These are phyloP conservation scores for Drosophila diplacantha DNA, from an alignment of 2,888 invertebrate species.

Conservation along the genomic window DNA sequence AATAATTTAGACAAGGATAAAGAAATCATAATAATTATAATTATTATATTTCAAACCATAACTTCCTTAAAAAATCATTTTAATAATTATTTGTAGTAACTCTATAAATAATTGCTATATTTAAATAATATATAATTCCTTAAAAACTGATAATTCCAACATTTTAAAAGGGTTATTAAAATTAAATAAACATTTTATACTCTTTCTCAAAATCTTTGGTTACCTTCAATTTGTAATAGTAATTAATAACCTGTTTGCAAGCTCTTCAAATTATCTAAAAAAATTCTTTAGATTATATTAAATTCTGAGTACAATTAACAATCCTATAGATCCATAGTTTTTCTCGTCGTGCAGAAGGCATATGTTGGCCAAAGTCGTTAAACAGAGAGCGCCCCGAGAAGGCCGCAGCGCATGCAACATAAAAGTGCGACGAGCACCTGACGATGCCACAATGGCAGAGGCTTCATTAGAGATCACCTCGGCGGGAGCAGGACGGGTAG, in stretches of 20 bases:
- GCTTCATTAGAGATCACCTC: slow-evolving; percentile 61
- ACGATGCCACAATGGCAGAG: slow-evolving; percentile 39
- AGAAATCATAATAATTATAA: not conserved
- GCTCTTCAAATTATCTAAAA: not conserved
- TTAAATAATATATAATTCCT: not conserved
- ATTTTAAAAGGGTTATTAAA: not conserved
- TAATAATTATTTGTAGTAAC: not conserved
- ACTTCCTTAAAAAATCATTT: not conserved
- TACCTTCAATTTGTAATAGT: not conserved
- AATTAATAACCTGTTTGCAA: fast-evolving
- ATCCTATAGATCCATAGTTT: not conserved
- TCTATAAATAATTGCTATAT: not conserved
- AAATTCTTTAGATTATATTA: not conserved
- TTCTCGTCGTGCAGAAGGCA: slow-evolving; percentile 31
- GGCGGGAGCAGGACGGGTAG: not conserved
- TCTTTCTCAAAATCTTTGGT: not conserved
- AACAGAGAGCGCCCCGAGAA: slow-evolving; percentile 38
- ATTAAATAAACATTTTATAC: not conserved
- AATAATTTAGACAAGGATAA: not conserved
- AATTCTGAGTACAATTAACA: too few relatives aligned
- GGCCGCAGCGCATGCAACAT: slow-evolving; percentile 60
- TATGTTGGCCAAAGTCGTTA: slow-evolving; percentile 60
- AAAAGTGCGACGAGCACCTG: slow-evolving; percentile 65
- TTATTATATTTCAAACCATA: too few relatives aligned
- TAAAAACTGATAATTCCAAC: not conserved